phyloP scores from a whole-genome alignment of 2,888 invertebrate species.

The Sympetrum striolatum region DNA sequence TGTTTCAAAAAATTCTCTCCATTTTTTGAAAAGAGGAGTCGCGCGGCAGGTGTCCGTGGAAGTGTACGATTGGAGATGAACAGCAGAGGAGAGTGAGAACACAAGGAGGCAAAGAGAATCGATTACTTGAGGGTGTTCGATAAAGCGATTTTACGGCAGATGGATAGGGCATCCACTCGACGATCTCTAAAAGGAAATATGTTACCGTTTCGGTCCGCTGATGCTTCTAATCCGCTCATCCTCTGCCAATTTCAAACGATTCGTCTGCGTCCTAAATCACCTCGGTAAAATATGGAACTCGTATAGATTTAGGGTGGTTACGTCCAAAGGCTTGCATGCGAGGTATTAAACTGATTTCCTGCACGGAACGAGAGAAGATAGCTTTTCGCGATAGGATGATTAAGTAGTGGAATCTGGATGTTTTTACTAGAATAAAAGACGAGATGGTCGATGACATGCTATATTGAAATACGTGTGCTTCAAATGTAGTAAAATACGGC shows the following conservation, averaged over 20 bases:
- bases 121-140: not conserved
- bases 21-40: no score
- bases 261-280: not conserved
- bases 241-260: not conserved
- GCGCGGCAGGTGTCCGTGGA: no score
- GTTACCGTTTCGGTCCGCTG: conserved; percentile 7
- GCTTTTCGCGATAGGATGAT: no score
- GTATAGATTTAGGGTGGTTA: not conserved
- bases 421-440: no score
- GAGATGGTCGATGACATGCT: no score
- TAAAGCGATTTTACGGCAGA: conserved; percentile 22
- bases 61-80: not conserved
- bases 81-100: not conserved
- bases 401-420: no score
- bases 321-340: not conserved
- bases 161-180: not conserved
- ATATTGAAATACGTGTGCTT: no score
- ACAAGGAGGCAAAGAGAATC: not conserved
- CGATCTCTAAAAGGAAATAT: not conserved
- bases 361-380: no score
- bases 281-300: not conserved
- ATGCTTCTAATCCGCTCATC: conserved; percentile 11
- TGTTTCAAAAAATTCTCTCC: no score
- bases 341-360: no score
- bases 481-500: no score